These are phyloP conservation scores for Omphaloscelis lunosa DNA, from an alignment of 2,888 invertebrate species.

Conservation along the genomic window DNA sequence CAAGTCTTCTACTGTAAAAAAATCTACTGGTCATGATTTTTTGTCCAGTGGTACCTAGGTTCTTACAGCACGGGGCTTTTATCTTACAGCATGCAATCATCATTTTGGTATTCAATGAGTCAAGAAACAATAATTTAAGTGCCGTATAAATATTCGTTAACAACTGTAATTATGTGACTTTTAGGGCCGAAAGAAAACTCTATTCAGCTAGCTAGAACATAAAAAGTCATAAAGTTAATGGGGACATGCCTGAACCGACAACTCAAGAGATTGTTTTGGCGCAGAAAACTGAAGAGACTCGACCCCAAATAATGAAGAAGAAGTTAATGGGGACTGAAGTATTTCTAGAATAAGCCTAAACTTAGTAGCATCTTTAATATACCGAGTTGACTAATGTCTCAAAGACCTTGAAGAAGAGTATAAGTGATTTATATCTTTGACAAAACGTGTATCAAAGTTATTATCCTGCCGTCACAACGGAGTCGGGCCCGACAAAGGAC, in stretches of 20 bases:
- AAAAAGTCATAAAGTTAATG: background rate
- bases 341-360: background rate
- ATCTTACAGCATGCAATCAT: too few species aligned
- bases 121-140: background rate
- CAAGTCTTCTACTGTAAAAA: too few species aligned
- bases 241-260: too few species aligned
- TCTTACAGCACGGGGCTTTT: too few species aligned
- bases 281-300: too few species aligned
- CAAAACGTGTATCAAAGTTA: background rate
- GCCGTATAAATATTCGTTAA: background rate
- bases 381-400: background rate
- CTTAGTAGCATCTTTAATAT: background rate
- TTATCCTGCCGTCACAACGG: conserved; percentile 12
- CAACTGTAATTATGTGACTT: background rate
- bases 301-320: too few species aligned
- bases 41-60: background rate
- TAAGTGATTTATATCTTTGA: background rate
- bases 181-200: background rate
- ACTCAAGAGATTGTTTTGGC: too few species aligned
- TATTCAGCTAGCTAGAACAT: background rate
- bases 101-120: background rate
- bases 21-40: too few species aligned
- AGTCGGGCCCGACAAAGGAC: conserved; percentile 33
- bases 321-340: background rate
- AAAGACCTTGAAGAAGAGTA: background rate